phyloP scores from a whole-genome alignment of 2,888 invertebrate genomes.

The Drosophila cognata region DNA sequence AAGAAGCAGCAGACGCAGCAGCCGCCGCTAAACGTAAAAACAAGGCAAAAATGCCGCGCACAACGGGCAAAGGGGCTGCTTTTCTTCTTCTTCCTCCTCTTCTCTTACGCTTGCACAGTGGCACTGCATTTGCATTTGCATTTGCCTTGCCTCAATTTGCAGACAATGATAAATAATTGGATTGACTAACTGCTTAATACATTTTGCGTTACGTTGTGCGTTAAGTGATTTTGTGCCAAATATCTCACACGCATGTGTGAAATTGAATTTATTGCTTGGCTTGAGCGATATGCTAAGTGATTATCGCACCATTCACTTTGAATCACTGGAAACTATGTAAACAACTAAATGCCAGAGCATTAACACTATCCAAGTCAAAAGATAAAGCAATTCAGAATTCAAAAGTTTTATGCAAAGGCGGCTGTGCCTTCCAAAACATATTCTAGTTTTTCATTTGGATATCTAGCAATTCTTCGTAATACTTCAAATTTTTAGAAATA shows the following conservation, averaged over 20 bases:
- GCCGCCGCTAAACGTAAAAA: conserved; percentile 62
- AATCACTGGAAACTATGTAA: conserved; percentile 2
- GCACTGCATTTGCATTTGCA: conserved; percentile 25
- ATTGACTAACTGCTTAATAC: conserved; percentile 46
- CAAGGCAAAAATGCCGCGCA: conserved; percentile 60
- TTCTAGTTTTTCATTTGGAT: not conserved
- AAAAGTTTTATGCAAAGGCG: not conserved
- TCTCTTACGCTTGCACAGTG: conserved; percentile 72
- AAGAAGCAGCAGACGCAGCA: conserved; percentile 63
- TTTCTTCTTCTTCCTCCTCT: conserved; percentile 10
- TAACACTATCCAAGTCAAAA: not conserved
- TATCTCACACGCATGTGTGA: conserved; percentile 36
- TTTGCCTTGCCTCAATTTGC: conserved; percentile 23
- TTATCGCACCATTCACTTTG: conserved; percentile 28
- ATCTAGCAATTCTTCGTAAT: not conserved
- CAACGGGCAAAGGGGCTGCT: conserved; percentile 50
- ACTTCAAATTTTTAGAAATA: not conserved
- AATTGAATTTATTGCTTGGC: conserved; percentile 18
- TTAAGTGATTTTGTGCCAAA: conserved; percentile 3
- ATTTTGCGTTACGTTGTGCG: not conserved
- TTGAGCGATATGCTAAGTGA: conserved; percentile 21
- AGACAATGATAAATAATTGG: conserved; percentile 31
- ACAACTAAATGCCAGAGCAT: conserved; percentile 1
- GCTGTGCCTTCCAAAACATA: not conserved
- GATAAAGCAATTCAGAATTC: not conserved